These are phyloP conservation scores for Florisuga fusca DNA, from an alignment of 2,797 vertebrate genomes.

Conservation along the genomic window DNA sequence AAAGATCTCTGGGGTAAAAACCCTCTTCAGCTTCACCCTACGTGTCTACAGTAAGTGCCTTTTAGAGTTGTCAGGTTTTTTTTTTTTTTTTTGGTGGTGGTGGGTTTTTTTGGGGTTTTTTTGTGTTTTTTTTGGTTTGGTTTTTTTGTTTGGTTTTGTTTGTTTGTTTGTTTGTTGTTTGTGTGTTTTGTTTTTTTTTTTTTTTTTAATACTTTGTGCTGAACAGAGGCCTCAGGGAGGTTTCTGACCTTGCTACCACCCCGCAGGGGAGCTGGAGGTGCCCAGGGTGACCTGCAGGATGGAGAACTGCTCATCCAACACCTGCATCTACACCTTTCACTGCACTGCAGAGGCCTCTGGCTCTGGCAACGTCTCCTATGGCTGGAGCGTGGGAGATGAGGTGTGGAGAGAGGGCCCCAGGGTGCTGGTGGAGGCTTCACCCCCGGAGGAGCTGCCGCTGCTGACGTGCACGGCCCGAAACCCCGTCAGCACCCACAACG, in stretches of 20 bases:
- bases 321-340: not conserved
- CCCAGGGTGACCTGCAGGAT: fast-evolving
- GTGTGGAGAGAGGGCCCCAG: fast-evolving
- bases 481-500: not conserved
- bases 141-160: no score
- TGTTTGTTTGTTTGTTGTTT: no score
- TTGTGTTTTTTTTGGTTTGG: no score
- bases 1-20: fast-evolving
- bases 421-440: fast-evolving
- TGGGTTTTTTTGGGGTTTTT: no score
- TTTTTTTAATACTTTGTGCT: no score
- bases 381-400: fast-evolving
- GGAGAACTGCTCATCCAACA: fast-evolving
- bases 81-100: no score
- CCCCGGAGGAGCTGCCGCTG: fast-evolving
- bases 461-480: not conserved
- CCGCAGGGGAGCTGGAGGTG: not conserved
- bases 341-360: fast-evolving
- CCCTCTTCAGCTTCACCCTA: not conserved
- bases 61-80: fast-evolving
- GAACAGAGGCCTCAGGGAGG: fast-evolving
- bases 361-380: fast-evolving
- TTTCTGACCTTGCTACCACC: not conserved
- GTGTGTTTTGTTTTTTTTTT: no score
- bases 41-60: conserved; percentile 4